Evolutionary conservation across 2,113 vertebrate species (phyloP).

Genomic region (Conger conger): DNA sequence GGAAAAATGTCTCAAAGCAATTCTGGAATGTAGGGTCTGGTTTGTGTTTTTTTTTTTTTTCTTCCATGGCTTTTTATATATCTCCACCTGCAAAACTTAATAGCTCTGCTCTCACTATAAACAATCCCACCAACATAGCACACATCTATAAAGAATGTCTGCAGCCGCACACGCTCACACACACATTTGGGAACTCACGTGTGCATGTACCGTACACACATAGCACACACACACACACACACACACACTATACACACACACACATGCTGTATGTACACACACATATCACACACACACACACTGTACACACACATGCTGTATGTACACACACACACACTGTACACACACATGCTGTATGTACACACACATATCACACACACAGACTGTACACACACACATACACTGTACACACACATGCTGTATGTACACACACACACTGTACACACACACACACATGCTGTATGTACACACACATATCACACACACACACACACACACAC

Average conservation of each 20-base stretch:
- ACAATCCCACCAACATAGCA: not conserved
- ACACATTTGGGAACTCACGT: not conserved
- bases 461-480: not conserved
- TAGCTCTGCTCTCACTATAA: not conserved
- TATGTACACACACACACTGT: not conserved
- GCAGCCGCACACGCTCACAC: not conserved
- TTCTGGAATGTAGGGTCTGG: slow-evolving; percentile 7
- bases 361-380: too few species aligned
- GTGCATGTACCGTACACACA: not conserved
- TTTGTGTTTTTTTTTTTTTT: slow-evolving; percentile 14
- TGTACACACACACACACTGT: too few species aligned
- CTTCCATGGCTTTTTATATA: not conserved
- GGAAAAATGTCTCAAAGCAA: not conserved
- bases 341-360: not conserved
- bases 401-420: too few species aligned
- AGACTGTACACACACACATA: not conserved
- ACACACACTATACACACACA: too few species aligned
- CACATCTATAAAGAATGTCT: not conserved
- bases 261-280: not conserved
- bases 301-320: not conserved
- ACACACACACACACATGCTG: too few species aligned
- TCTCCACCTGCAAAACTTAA: not conserved
- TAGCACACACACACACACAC: not conserved
- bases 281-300: too few species aligned
- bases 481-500: not conserved